Base-by-base conservation (phyloP, 1,140 invertebrate genomes). In the Fopius arisanus region DNA sequence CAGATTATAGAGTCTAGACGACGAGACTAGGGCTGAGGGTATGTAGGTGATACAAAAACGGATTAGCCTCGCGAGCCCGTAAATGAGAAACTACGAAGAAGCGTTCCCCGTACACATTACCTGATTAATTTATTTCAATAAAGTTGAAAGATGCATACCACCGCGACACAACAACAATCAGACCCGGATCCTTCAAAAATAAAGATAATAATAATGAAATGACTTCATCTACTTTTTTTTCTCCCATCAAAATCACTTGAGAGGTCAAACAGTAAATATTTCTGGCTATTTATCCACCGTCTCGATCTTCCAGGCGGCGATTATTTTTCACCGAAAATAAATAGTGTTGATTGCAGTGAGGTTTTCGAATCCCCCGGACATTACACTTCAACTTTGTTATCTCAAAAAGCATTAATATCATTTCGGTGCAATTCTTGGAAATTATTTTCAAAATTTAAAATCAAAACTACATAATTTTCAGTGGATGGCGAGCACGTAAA, bases 1-100 rank as follows among this genome's bases (percentile, higher is more conserved):
- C 40, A 41, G 40, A 37, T 67, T 33, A 68, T 9, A 68, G 33
- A 68, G 66, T 68, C 66, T 68, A 68, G 66, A 68, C 66, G 40
- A 68, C 5, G 40, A n/a, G n/a, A 59, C 16, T 59, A 23, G 40
- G 37, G 63, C 29, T 40, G 29, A n/a, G 28, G 63, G n/a, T 68
- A 28, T 68, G 16, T 41, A 41, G 33, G 66, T 68, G 16, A 68
- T 43, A 19, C 23, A 68, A 68, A 40, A 41, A 68, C 21, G 40
- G 6, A 41, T 68, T 37, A 68, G 12, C 33, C 12, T 10, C 21
- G 29, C 21, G 16, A 41, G n/a, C n/a, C 2, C 5, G n/a, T 48
- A 48, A 48, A n/a, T 48, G 43, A 48, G n/a, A 48, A 14, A 14
- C 7, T 48, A 48, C 43, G 16, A 48, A 4, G 16, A 16, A 48